These are phyloP conservation scores for Periophthalmus modestus DNA, from an alignment of 2,113 vertebrate genomes.

Conservation along the genomic window DNA sequence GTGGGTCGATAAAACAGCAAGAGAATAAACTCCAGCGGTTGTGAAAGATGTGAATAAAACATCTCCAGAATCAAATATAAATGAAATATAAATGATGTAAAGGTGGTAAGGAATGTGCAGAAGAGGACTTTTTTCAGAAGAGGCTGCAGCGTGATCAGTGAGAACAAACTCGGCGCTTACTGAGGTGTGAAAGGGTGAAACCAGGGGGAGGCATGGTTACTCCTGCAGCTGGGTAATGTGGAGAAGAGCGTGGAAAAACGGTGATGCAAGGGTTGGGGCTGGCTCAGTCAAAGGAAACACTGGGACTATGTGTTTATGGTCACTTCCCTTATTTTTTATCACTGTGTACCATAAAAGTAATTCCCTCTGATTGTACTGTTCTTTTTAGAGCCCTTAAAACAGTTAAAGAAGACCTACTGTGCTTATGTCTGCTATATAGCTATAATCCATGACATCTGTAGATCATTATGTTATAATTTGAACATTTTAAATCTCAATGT, in stretches of 20 bases:
- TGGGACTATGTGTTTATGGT: background rate
- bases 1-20: constrained; percentile 59
- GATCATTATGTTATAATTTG: no score
- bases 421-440: no score
- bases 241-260: background rate
- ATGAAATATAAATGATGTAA: constrained; percentile 64
- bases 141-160: background rate
- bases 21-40: constrained; percentile 58
- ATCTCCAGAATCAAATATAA: constrained; percentile 61
- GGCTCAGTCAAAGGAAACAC: background rate
- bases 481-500: no score
- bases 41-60: constrained; percentile 63
- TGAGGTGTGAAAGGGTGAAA: constrained; percentile 17
- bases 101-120: constrained; percentile 41
- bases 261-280: background rate
- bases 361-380: no score
- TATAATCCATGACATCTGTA: no score
- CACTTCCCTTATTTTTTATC: no score
- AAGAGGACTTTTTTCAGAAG: constrained; percentile 29
- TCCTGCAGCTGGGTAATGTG: background rate
- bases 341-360: no score
- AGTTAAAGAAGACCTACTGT: no score
- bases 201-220: constrained; percentile 4
- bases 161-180: constrained; percentile 13
- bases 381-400: no score